Base-by-base conservation (phyloP, 2,113 vertebrate genomes). In the Sarotherodon lohbergeri region DNA sequence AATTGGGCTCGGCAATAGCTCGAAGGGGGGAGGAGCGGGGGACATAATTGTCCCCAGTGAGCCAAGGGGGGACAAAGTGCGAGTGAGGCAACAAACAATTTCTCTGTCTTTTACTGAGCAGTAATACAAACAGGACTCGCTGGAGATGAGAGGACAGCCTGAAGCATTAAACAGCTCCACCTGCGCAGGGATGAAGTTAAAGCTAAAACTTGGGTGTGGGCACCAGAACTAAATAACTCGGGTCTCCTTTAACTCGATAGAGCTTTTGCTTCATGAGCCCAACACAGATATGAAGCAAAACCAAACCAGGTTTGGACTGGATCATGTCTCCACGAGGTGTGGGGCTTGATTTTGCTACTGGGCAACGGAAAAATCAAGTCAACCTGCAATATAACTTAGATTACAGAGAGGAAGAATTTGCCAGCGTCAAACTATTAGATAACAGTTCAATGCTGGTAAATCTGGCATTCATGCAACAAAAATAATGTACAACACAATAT, bases 21-120 rank as follows among this genome's bases (percentile, higher is more conserved):
- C 82, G 93, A 94, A 95, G 90, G 90, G 87, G 82, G 32, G 63
- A 82, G 86, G 57, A 88, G 90, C 19, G 83, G 32, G 63, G 82
- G 88, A 55, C 91, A 90, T 96, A 95, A 95, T 96, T 95, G 94
- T 94, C 89, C 91, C 93, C 11, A 19, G 82, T 90, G 92, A 95
- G 90, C 93, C 82, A 87, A 92, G 80, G 83, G 87, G 86, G 88
- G 80, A 90, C 87, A 39, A 80, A 86, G 85, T 48, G 22, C 19
- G 14, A 76, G 86, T 86, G 81, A 84, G 55, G 84, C 86, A 89
- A 91, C 90, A 92, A 92, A 93, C 92, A 92, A 84, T 90, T 81
- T 82, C 46, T 90, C 88, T 90, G 80, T 92, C 24, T 48, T 66
- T 68, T 29, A 85, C 87, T 85, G 46, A 92, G 88, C 84, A 66